Base-by-base conservation (phyloP, 2,797 vertebrate genomes). In the Takifugu rubripes region DNA sequence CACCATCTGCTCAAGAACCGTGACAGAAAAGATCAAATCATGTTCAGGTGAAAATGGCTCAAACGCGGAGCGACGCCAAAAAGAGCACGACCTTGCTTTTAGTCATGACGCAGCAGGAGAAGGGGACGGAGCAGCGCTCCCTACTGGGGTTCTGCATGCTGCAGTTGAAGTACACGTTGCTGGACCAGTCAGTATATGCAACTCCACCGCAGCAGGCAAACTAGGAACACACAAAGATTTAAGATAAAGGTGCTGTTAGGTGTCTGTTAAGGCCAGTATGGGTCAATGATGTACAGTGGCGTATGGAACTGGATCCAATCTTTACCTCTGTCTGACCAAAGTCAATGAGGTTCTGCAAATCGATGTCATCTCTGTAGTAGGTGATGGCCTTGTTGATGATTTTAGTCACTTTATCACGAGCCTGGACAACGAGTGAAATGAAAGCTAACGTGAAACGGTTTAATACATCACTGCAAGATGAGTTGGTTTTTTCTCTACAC, bases 271-370 rank as follows among this genome's bases (percentile, higher is more conserved):
- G n/a, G 10, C 16, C 4, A 4, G 0, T n/a, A 9, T 15, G 8
- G 33, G 33, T 9, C 10, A n/a, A 44, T 40, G 16, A 21, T 1
- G 0, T 5, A 25, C 44, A 45, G 25, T 6, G 11, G 2, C 17
- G 21, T 15, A 9, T 27, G 2, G 16, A 10, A 17, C 2, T 21
- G 12, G 2, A 7, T 31, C 16, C 4, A 55, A 54, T 25, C 25
- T 42, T 10, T 54, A 97, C 96, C 93, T 98, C 91, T 86, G 87
- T 92, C 88, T 99, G 97, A 56, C 94, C 95, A 2, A 91, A 98
- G 64, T 98, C 96, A 2, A 98, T 98, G 49, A 98, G 92, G 84
- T 98, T 98, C 79, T 99, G 96, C 62, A 99, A 87, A 74, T 99
- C 96, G 57, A 94, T 49, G 75, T 98, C 96, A 1, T 98, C 92